Evolutionary conservation across 2,888 invertebrate genomes (phyloP), one percentile per base, ranked within the genome.

Genomic region (Aspidiotus destructor): DNA sequence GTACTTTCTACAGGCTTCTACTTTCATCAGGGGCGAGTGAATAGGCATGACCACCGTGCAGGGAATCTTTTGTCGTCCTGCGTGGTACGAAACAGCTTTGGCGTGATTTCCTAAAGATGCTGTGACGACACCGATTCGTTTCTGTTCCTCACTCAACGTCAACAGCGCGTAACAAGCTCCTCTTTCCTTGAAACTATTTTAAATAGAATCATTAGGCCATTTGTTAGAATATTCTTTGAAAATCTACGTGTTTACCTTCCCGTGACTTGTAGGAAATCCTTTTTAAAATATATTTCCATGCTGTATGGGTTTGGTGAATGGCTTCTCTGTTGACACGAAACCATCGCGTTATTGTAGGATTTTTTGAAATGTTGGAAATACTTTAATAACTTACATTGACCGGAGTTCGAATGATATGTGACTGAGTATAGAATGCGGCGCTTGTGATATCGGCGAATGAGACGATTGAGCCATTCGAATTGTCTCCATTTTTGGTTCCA

Each of bases 21-120:
- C 88, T 80, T 96, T 97, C 93, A 96, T 96, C 70, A 97, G 89
- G 0, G 96, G 95, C 0, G 96, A 96, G 0, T 92, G 86, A 54
- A 86, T 85, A 0, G 96, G 96, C 96, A 97, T 96, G n/a, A 97
- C 90, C 7, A 97, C 92, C 0, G 89, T 90, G 0, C 86, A 84
- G 0, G 88, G 85, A 40, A 89, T 82, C 54, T 81, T 80, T 9
- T 92, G 80, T 70, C 83, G 81, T 73, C 83, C 80, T 0, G 90
- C 91, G 76, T 92, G 92, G 76, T 88, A 92, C 72, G 87, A 85
- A 60, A 92, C 79, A 0, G 86, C 87, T 73, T 92, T 85, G 0
- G 97, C 95, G 78, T 97, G 96, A 77, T 96, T 97, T 0, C 96
- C 96, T 67, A 95, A 83, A 0, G 94, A 94, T 0, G 96, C 95